These are phyloP conservation scores for Dolichomitus sp. DNA, from an alignment of 2,888 invertebrate genomes.

Conservation along the genomic window DNA sequence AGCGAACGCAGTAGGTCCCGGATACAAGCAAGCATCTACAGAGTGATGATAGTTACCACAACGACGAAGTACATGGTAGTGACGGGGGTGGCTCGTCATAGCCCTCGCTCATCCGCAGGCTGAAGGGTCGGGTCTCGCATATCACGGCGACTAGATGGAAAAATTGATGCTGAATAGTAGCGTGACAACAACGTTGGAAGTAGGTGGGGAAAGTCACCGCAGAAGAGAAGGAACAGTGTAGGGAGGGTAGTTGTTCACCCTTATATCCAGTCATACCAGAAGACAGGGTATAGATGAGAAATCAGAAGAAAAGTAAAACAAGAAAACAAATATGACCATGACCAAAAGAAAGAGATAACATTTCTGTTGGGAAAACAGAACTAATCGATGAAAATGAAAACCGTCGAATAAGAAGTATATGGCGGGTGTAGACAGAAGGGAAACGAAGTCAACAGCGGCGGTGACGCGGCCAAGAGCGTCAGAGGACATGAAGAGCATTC, in stretches of 20 bases:
- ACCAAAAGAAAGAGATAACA: background rate
- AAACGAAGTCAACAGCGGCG: constrained; percentile 25
- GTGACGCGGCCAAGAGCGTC: constrained; percentile 47
- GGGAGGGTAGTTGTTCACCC: background rate
- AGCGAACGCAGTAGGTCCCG: constrained; percentile 2
- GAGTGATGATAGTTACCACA: constrained; percentile 44
- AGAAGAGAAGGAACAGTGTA: background rate
- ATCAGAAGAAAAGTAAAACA: background rate
- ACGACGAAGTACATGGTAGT: constrained; percentile 49
- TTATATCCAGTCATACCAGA: background rate
- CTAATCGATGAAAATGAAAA: constrained; percentile 1
- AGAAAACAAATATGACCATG: background rate
- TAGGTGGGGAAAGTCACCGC: background rate
- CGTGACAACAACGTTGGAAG: background rate
- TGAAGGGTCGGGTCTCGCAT: constrained; percentile 38
- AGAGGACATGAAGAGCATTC: constrained; percentile 55
- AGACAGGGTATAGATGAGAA: background rate
- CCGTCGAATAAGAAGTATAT: background rate
- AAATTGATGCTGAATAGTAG: constrained; percentile 36
- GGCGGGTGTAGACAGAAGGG: constrained; percentile 9
- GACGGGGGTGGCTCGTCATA: constrained; percentile 58
- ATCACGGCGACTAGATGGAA: constrained; percentile 35
- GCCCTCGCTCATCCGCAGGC: constrained; percentile 52
- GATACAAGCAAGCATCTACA: background rate
- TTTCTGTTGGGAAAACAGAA: background rate